Base-by-base conservation (phyloP, 2,888 invertebrate species). In the Pediacus dermestoides region DNA sequence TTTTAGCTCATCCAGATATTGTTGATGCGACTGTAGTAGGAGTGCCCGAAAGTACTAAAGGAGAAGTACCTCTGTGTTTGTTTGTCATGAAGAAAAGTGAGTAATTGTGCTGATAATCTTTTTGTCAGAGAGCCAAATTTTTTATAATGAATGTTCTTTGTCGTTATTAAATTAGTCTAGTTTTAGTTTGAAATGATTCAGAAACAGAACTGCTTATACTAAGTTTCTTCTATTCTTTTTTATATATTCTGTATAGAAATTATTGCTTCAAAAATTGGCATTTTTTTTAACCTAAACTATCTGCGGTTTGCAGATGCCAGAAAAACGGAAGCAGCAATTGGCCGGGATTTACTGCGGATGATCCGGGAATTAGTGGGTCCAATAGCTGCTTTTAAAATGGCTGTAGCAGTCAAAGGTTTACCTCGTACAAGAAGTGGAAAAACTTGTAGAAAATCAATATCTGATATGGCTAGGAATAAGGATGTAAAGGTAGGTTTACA, bases 351-450 rank as follows among this genome's bases (percentile, higher is more conserved):
- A 10, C 66, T 80, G 2, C 53, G 66, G 10, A 71, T 74, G 63
- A 82, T 85, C 1, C 65, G 85, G 42, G 74, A 76, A 30, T 62
- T 81, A 23, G 81, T 91, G 33, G 91, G 91, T 0, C 91, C 94
- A 0, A 92, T 95, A 4, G 93, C 94, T 1, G 81, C 90, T 0
- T 91, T 95, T 66, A 81, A 85, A 46, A 73, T 85, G 49, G 86
- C 86, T 0, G 81, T 84, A 0, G 77, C 87, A 0, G 89, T 95
- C 0, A 79, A 78, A 9, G 88, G 80, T 0, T 68, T 95, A 25
- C 95, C 95, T 0, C 79, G 90, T 40, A 95, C 94, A 0, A 76
- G 94, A 34, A 93, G 93, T 1, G 89, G 89, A 15, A 85, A 85
- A 70, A 78, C 78, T n/a, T 70, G 69, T 48, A 75, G 94, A 18